Evolutionary conservation across 2,888 invertebrate genomes (phyloP).

Genomic region (Trachelus tabidus): DNA sequence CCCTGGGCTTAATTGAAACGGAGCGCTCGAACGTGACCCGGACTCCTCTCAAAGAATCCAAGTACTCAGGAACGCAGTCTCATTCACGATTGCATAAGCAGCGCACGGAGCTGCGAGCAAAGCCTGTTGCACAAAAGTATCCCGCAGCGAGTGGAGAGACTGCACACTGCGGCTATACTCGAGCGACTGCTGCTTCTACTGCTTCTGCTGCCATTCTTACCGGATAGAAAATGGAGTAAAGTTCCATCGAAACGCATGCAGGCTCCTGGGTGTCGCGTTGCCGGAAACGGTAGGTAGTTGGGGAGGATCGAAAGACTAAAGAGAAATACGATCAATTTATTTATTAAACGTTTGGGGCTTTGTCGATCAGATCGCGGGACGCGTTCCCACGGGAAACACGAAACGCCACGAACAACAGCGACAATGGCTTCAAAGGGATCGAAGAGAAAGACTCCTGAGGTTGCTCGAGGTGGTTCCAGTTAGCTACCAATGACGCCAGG

Average conservation of each 20-base stretch:
- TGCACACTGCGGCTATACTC: conserved; percentile 44
- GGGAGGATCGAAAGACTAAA: conserved; percentile 16
- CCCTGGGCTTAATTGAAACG: neutral
- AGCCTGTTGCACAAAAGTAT: conserved; percentile 60
- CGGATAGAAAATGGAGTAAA: neutral
- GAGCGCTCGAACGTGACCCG: neutral
- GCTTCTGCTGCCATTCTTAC: neutral
- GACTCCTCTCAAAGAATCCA: conserved; percentile 34
- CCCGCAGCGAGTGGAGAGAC: conserved; percentile 32
- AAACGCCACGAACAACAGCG: conserved; percentile 27
- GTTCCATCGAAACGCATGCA: neutral
- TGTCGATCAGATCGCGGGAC: conserved; percentile 32
- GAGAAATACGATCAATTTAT: conserved; percentile 57
- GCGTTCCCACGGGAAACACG: conserved; percentile 56
- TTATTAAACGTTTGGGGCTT: conserved; percentile 54
- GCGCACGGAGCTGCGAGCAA: conserved; percentile 45
- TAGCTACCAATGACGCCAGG: neutral
- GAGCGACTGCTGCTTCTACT: conserved; percentile 41
- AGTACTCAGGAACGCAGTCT: conserved; percentile 46
- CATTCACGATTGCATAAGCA: conserved; percentile 56
- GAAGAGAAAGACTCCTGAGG: neutral
- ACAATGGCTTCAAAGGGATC: neutral
- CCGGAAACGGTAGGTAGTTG: neutral
- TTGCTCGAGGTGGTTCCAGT: neutral
- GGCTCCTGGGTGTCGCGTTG: neutral